Conservation (phyloP, 2,888 invertebrate genomes). For the Leucoptera coffeella region DNA sequence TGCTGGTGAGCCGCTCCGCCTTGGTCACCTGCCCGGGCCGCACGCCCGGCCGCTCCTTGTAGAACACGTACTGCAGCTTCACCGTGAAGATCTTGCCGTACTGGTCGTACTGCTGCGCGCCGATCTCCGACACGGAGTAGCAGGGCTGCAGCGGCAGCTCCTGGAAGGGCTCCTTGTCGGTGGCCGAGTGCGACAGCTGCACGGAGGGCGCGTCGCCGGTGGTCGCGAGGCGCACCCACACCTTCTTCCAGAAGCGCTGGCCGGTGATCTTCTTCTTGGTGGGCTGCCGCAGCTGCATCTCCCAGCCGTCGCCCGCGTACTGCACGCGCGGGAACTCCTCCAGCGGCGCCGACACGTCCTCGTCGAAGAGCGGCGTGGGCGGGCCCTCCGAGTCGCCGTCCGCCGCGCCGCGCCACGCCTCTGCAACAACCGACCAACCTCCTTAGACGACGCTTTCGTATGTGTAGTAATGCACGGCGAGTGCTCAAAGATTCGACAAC, state of each 20-base stretch:
- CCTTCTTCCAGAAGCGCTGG: conserved; percentile 96
- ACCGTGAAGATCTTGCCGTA: conserved; percentile 99
- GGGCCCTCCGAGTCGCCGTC: no score
- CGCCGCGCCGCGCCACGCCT: no score
- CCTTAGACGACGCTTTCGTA: no score
- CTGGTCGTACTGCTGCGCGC: conserved; percentile 96
- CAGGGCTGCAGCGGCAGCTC: conserved; percentile 91
- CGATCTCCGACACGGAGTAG: conserved; percentile 91
- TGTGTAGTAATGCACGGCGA: no score
- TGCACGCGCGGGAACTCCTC: conserved; percentile 82
- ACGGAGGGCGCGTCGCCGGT: conserved; percentile 81
- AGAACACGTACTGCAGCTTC: conserved; percentile 94
- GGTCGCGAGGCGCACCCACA: conserved; percentile 73
- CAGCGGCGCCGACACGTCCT: conserved; percentile 86
- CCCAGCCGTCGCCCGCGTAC: conserved; percentile 85
- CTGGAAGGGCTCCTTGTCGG: conserved; percentile 89
- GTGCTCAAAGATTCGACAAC: no score
- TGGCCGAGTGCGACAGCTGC: conserved; percentile 75
- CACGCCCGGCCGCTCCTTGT: conserved; percentile 95
- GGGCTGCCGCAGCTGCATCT: conserved; percentile 91
- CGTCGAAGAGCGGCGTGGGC: conserved; percentile 90
- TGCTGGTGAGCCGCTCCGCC: conserved; percentile 86
- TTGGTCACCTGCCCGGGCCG: conserved; percentile 91
- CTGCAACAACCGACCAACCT: no score
- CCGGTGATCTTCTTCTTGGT: conserved; percentile 95